Conservation (phyloP, 2,888 invertebrate species). For the Hirtodrosophila histrioides region DNA sequence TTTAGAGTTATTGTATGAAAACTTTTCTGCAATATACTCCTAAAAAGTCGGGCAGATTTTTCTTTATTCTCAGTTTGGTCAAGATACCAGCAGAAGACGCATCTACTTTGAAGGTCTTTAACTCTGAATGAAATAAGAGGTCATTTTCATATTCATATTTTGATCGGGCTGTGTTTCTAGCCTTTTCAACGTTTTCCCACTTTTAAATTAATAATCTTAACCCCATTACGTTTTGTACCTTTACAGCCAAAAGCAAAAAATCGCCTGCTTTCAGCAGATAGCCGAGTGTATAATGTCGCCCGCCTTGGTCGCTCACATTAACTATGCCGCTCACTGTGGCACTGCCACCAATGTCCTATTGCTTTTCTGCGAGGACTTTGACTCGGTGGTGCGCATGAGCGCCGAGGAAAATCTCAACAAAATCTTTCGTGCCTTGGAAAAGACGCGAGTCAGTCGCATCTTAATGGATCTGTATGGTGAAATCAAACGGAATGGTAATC, state of each 20-base stretch:
- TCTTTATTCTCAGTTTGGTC: too few species aligned
- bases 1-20: too few species aligned
- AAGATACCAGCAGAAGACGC: too few species aligned
- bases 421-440: slow-evolving; percentile 89
- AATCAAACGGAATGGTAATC: slow-evolving; percentile 90
- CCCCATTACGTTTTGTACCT: not conserved
- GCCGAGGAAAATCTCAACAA: slow-evolving; percentile 93
- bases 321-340: slow-evolving; percentile 88
- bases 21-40: too few species aligned
- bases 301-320: slow-evolving; percentile 85
- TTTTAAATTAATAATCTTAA: not conserved
- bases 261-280: slow-evolving; percentile 89
- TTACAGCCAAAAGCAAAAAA: slow-evolving; percentile 90
- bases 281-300: slow-evolving; percentile 88
- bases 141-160: too few species aligned
- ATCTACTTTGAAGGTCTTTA: too few species aligned
- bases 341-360: slow-evolving; percentile 90
- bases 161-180: too few species aligned
- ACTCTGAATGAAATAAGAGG: too few species aligned
- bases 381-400: slow-evolving; percentile 91
- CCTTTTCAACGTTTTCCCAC: too few species aligned
- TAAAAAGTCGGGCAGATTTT: too few species aligned
- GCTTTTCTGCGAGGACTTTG: slow-evolving; percentile 90
- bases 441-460: slow-evolving; percentile 89
- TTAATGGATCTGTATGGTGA: slow-evolving; percentile 93